phyloP scores from a whole-genome alignment of 2,888 invertebrate species.

The Epiblema foenella region DNA sequence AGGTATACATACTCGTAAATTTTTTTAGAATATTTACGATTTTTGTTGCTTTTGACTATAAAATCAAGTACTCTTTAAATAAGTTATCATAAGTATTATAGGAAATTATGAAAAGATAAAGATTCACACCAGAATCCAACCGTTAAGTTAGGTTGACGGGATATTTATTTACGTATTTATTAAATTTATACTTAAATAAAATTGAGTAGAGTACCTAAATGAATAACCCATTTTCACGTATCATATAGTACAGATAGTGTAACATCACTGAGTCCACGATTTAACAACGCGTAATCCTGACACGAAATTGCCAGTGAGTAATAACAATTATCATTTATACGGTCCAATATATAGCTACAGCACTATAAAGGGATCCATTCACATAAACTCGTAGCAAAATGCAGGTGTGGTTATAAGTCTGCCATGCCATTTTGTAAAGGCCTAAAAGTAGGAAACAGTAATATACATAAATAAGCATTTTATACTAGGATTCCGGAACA shows the following conservation, averaged over 20 bases:
- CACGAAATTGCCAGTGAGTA: slow-evolving; percentile 22
- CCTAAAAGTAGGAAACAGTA: background rate
- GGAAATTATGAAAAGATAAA: too few species aligned
- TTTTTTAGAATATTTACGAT: too few species aligned
- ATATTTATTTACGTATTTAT: too few species aligned
- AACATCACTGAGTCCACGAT: background rate
- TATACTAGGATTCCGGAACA: background rate
- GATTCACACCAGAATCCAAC: too few species aligned
- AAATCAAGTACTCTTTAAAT: too few species aligned
- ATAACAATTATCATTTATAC: slow-evolving; percentile 38
- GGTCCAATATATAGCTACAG: slow-evolving; percentile 6
- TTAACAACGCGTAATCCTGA: slow-evolving; percentile 9
- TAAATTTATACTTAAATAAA: background rate
- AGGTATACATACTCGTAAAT: too few species aligned
- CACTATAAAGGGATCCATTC: slow-evolving; percentile 29
- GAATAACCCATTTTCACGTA: background rate
- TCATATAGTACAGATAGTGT: background rate
- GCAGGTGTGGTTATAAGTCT: slow-evolving; percentile 26
- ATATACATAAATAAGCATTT: background rate
- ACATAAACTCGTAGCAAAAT: slow-evolving; percentile 24
- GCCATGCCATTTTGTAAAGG: background rate
- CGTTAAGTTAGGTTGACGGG: too few species aligned
- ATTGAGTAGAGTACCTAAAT: background rate
- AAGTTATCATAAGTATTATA: too few species aligned
- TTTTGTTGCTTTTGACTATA: too few species aligned